phyloP scores from a whole-genome alignment of 2,797 vertebrate genomes.

The Nyctibius grandis region DNA sequence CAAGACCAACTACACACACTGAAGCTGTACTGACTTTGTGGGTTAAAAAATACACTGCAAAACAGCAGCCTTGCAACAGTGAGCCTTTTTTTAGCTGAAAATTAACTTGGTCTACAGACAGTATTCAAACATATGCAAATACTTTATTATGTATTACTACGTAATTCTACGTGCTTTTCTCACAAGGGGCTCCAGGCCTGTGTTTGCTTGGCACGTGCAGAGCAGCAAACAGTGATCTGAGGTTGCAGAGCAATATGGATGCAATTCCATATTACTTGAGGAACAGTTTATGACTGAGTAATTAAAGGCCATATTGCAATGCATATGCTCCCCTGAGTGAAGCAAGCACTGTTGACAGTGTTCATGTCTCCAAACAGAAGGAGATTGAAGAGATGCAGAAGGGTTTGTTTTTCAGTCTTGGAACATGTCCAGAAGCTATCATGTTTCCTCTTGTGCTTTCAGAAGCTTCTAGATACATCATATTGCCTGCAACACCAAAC shows the following conservation, averaged over 20 bases:
- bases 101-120: neutral
- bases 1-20: neutral
- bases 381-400: slow-evolving; percentile 24
- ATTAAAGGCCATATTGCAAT: slow-evolving; percentile 42
- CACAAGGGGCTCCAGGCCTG: neutral
- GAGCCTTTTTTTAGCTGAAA: neutral
- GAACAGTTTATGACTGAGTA: neutral
- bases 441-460: neutral
- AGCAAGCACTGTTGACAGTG: slow-evolving; percentile 16
- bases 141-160: neutral
- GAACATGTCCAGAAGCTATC: neutral
- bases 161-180: neutral
- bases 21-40: neutral
- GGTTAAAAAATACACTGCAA: neutral
- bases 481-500: neutral
- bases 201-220: neutral
- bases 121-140: neutral
- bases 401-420: neutral
- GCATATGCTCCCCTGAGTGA: slow-evolving; percentile 33
- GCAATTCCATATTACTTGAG: neutral
- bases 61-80: neutral
- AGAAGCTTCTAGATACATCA: neutral
- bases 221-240: neutral
- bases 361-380: slow-evolving; percentile 41
- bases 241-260: neutral